Evolutionary conservation across 1,140 invertebrate genomes (phyloP).

Genomic region (Rhyzopertha dominica): DNA sequence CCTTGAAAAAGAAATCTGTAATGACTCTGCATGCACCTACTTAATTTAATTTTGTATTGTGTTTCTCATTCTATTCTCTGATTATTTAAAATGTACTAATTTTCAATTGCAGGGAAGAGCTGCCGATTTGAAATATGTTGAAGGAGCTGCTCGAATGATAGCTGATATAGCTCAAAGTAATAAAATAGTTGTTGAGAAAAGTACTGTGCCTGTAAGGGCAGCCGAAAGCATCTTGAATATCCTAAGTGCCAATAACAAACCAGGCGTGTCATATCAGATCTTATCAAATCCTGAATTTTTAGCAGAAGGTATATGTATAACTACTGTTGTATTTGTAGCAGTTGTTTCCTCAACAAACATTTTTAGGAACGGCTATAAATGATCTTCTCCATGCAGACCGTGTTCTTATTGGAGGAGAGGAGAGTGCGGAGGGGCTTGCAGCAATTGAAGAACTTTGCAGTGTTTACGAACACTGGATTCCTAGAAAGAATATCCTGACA

Average conservation of each 20-base stretch:
- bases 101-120: constrained; percentile 84
- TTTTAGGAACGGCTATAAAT: constrained; percentile 84
- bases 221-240: constrained; percentile 97
- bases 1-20: no score
- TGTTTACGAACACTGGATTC: constrained; percentile 96
- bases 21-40: no score
- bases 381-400: constrained; percentile 92
- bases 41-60: no score
- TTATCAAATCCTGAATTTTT: constrained; percentile 99
- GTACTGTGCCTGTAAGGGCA: constrained; percentile 96
- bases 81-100: no score
- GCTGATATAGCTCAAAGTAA: constrained; percentile 81
- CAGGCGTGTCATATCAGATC: constrained; percentile 74
- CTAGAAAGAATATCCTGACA: constrained; percentile 86
- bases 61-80: no score
- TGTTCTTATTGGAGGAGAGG: constrained; percentile 96
- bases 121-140: constrained; percentile 97
- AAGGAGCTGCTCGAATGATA: constrained; percentile 92
- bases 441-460: constrained; percentile 82
- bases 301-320: constrained; percentile 80
- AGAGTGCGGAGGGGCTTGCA: constrained; percentile 72
- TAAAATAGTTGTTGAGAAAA: constrained; percentile 99
- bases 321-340: no score
- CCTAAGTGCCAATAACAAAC: constrained; percentile 82
- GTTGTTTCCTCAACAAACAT: no score